These are phyloP conservation scores for Drosophila formosana DNA, from an alignment of 2,888 invertebrate genomes.

Conservation along the genomic window DNA sequence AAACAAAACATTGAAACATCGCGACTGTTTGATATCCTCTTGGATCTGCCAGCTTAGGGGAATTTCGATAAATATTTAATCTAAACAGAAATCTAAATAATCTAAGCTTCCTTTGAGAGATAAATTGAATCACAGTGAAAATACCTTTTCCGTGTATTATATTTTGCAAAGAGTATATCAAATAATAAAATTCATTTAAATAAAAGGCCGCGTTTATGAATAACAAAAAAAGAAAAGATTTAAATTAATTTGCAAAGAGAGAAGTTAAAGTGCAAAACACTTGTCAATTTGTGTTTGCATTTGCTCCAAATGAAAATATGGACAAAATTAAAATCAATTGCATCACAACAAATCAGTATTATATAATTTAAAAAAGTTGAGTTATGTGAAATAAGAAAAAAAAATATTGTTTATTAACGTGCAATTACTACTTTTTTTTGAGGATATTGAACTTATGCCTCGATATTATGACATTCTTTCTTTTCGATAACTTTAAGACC, in stretches of 20 bases:
- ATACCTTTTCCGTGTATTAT: neutral
- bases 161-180: neutral
- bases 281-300: neutral
- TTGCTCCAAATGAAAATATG: neutral
- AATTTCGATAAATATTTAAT: neutral
- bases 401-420: neutral
- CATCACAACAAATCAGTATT: no score
- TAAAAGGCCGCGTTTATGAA: neutral
- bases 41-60: neutral
- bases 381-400: neutral
- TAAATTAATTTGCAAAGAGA: conserved; percentile 1
- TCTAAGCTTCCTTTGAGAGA: neutral
- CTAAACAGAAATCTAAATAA: neutral
- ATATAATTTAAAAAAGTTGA: no score
- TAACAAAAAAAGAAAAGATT: neutral
- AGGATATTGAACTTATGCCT: neutral
- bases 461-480: conserved; percentile 26
- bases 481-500: conserved; percentile 42
- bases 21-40: neutral
- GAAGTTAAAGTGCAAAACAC: neutral
- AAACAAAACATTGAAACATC: neutral
- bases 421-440: no score
- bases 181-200: neutral
- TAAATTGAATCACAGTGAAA: neutral
- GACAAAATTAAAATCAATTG: neutral